phyloP scores from a whole-genome alignment of 2,113 vertebrate species.

The Parotia lawesii region DNA sequence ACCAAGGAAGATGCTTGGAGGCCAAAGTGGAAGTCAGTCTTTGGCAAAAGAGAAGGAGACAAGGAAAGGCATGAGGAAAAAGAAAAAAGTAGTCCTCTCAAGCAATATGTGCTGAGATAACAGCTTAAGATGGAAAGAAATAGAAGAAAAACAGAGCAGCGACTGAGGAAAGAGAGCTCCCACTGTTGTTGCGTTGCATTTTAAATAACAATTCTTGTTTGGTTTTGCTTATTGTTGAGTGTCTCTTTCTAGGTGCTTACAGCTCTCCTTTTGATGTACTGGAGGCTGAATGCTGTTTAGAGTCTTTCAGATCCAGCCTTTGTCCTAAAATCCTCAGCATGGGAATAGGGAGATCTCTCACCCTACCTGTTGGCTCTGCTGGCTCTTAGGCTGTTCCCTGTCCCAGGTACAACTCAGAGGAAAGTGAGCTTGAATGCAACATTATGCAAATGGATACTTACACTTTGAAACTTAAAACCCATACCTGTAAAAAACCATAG shows the following conservation, averaged over 20 bases:
- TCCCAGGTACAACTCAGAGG: not conserved
- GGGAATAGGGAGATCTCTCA: not conserved
- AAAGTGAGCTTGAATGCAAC: not conserved
- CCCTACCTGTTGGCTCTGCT: not conserved
- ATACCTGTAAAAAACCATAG: slow-evolving; percentile 87
- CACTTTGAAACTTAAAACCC: not conserved
- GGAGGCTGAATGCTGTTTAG: not conserved
- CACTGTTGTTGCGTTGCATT: not conserved
- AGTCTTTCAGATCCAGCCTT: not conserved
- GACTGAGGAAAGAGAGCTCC: not conserved
- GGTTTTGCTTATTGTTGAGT: not conserved
- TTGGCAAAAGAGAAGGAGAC: not conserved
- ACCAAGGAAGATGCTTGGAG: not conserved
- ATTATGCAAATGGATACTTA: not conserved
- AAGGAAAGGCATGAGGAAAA: not conserved
- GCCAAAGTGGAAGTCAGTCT: not conserved
- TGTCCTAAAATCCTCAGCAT: not conserved
- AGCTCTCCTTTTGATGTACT: not conserved
- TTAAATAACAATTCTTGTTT: not conserved
- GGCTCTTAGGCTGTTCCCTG: not conserved
- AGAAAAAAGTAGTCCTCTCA: not conserved
- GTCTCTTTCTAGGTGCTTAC: not conserved
- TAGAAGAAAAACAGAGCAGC: not conserved
- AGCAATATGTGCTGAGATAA: not conserved
- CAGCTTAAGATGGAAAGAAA: not conserved